Evolutionary conservation across 2,797 vertebrate genomes (phyloP).

Genomic region (Chrysolophus pictus): DNA sequence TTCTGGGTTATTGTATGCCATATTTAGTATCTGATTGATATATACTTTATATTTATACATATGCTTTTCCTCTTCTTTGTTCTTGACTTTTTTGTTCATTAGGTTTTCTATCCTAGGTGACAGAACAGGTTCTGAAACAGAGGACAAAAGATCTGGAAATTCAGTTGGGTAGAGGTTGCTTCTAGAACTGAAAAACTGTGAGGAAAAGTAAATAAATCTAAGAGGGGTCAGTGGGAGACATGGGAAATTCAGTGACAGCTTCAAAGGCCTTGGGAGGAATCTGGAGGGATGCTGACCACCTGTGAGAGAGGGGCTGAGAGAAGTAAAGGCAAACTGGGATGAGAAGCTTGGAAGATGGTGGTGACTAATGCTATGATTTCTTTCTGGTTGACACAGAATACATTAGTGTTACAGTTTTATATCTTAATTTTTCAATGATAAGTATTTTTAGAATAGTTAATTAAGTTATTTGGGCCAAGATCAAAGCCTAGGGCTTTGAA

Average conservation of each 20-base stretch:
- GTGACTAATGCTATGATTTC: not conserved
- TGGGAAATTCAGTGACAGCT: not conserved
- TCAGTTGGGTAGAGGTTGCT: not conserved
- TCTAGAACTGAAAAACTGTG: not conserved
- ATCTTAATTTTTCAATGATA: not conserved
- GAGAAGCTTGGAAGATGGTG: not conserved
- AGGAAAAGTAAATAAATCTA: not conserved
- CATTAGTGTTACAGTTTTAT: not conserved
- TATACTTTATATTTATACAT: too few relatives aligned
- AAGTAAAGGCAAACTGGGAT: not conserved
- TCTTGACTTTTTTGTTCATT: not conserved
- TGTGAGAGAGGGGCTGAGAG: not conserved
- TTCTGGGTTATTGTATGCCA: not conserved
- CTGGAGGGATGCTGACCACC: not conserved
- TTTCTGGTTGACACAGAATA: not conserved
- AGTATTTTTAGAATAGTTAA: slow-evolving; percentile 4
- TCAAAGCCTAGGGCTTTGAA: not conserved
- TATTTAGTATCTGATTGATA: too few relatives aligned
- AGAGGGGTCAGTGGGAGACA: not conserved
- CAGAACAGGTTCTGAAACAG: not conserved
- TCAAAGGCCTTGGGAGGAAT: not conserved
- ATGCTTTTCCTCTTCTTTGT: too few relatives aligned
- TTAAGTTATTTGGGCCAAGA: not conserved
- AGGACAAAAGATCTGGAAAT: not conserved
- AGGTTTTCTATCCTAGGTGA: not conserved